These are phyloP conservation scores for Orchesellides sinensis DNA, from an alignment of 2,888 invertebrate species.

Conservation along the genomic window DNA sequence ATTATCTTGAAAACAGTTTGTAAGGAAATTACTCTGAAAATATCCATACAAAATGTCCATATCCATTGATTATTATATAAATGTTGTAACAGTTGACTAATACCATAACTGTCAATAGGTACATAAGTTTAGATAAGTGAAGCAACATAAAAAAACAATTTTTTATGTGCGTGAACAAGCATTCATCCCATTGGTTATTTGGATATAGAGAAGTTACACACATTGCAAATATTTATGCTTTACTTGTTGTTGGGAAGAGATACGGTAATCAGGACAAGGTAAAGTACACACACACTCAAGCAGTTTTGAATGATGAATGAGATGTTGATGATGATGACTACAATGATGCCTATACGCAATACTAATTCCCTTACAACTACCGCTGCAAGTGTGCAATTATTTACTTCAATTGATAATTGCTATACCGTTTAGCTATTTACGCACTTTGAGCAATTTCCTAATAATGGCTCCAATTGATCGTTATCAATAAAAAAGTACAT, in stretches of 20 bases:
- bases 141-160: not conserved
- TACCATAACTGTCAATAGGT: not conserved
- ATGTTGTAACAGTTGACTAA: too few relatives aligned
- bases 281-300: conserved; percentile 64
- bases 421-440: not conserved
- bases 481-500: too few relatives aligned
- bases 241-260: conserved; percentile 59
- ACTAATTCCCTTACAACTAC: not conserved
- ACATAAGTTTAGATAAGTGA: not conserved
- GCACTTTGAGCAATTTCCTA: not conserved
- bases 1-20: not conserved
- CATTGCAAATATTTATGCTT: conserved; percentile 40
- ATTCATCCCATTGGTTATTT: not conserved
- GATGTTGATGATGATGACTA: conserved; percentile 28
- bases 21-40: too few relatives aligned
- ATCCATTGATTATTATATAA: too few relatives aligned
- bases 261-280: conserved; percentile 73
- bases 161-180: not conserved
- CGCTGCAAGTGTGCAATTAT: not conserved
- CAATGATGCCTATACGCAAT: conserved; percentile 16
- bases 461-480: too few relatives aligned
- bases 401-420: not conserved
- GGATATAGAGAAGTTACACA: not conserved
- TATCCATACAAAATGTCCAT: too few relatives aligned
- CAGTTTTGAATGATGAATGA: conserved; percentile 26